These are phyloP conservation scores for Clarias fuscus DNA, from an alignment of 2,797 vertebrate genomes.

Conservation along the genomic window DNA sequence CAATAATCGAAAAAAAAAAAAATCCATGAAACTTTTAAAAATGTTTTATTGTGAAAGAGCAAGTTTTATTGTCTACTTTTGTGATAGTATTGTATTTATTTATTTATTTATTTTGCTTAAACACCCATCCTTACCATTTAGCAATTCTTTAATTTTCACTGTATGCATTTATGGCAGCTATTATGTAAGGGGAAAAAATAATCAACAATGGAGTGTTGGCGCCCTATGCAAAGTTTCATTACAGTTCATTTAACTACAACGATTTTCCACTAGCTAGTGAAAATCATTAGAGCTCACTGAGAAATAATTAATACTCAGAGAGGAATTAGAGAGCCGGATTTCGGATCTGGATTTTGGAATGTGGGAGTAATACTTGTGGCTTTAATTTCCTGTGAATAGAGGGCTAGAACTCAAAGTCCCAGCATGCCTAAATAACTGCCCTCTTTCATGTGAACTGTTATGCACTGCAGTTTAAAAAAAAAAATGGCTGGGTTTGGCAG, in stretches of 20 bases:
- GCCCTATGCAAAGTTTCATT: neutral
- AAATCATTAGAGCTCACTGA: neutral
- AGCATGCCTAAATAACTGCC: constrained; percentile 44
- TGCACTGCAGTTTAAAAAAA: constrained; percentile 43
- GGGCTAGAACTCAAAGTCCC: constrained; percentile 39
- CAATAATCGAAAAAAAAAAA: neutral
- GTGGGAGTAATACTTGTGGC: neutral
- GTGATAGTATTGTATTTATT: too few species aligned
- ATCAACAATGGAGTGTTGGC: neutral
- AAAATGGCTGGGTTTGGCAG: constrained; percentile 58
- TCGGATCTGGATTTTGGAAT: constrained; percentile 6
- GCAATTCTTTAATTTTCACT: too few species aligned
- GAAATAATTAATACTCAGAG: neutral
- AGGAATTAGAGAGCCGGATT: neutral
- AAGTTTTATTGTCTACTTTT: neutral
- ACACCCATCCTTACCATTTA: neutral
- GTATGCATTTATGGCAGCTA: too few species aligned
- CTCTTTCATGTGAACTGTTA: constrained; percentile 37
- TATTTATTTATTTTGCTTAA: neutral
- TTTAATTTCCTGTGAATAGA: constrained; percentile 41
- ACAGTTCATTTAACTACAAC: neutral
- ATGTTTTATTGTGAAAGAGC: neutral
- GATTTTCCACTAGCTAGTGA: neutral
- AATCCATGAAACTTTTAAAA: neutral
- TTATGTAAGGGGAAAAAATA: neutral